Percentiles rank a stretch among this genome's conserved stretches.
phyloP scores from a whole-genome alignment of 2,888 invertebrate species.

The Brenthis daphne region DNA sequence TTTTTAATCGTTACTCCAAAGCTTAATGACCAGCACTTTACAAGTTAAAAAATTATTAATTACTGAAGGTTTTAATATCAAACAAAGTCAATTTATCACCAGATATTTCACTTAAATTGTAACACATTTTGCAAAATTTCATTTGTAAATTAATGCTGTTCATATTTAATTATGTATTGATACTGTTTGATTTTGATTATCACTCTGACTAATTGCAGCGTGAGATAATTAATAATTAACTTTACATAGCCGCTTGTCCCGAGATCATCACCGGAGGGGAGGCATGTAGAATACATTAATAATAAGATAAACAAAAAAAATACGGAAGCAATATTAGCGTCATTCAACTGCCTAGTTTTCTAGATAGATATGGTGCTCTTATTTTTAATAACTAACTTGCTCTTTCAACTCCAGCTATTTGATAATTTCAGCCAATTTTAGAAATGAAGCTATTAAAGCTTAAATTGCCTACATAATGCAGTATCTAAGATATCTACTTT shows the following conservation, averaged over 20 bases:
- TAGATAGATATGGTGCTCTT: not conserved
- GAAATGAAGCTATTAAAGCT: not conserved
- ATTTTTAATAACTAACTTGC: not conserved
- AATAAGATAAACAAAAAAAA: not conserved
- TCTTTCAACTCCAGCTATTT: not conserved
- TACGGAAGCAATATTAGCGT: not conserved
- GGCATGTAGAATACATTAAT: not conserved
- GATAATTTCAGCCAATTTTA: not conserved
- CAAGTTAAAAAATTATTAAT: too few species aligned
- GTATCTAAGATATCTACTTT: too few species aligned
- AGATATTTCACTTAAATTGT: not conserved
- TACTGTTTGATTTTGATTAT: constrained; percentile 24
- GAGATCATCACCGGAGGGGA: not conserved
- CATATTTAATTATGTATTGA: constrained; percentile 29
- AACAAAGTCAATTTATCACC: too few species aligned
- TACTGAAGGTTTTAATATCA: too few species aligned
- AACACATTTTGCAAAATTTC: constrained; percentile 7
- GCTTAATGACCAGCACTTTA: too few species aligned
- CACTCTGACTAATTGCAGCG: constrained; percentile 31
- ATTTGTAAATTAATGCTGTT: constrained; percentile 9
- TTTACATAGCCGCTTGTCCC: constrained; percentile 10
- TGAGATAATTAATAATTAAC: constrained; percentile 34
- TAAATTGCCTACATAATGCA: not conserved
- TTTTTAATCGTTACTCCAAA: too few species aligned
- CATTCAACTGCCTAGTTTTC: not conserved